A percentile compares a stretch with the other conserved stretches of the same genome.
phyloP scores from a whole-genome alignment of 2,113 vertebrate species.

The Beaufortia kweichowensis region DNA sequence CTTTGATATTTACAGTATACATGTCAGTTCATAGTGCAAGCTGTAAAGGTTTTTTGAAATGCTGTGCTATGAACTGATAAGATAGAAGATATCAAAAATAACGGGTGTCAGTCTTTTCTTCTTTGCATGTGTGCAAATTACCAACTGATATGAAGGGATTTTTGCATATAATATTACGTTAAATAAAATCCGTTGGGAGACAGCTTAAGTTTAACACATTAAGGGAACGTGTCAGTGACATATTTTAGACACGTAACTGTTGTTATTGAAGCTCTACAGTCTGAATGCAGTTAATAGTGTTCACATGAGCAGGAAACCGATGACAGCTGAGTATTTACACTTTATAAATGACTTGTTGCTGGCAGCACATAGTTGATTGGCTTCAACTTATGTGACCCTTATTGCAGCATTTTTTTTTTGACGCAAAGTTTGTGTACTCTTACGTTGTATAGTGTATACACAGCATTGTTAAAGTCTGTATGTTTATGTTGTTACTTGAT shows the following conservation, averaged over 20 bases:
- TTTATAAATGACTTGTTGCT: not conserved
- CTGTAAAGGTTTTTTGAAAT: not conserved
- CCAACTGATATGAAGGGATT: not conserved
- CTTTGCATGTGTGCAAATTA: not conserved
- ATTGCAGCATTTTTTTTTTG: not conserved
- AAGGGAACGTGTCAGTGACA: not conserved
- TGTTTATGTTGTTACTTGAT: slow-evolving; percentile 4
- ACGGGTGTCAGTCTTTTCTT: not conserved
- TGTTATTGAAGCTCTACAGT: slow-evolving; percentile 4
- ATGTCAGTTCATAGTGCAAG: not conserved
- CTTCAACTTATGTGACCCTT: slow-evolving; percentile 16
- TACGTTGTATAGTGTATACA: not conserved
- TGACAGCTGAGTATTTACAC: slow-evolving; percentile 35
- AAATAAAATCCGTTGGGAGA: too few relatives aligned
- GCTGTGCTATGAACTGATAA: not conserved
- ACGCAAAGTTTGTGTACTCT: not conserved
- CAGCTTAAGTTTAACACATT: not conserved
- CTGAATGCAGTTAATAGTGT: slow-evolving; percentile 14
- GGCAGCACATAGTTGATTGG: slow-evolving; percentile 8
- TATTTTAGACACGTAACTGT: not conserved
- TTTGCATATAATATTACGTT: not conserved
- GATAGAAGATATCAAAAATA: not conserved
- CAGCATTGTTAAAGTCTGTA: not conserved
- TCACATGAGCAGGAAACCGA: slow-evolving; percentile 22
- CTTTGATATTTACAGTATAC: slow-evolving; percentile 1